Base-by-base conservation (phyloP, 2,113 vertebrate genomes). In the Thryonomys swinderianus region DNA sequence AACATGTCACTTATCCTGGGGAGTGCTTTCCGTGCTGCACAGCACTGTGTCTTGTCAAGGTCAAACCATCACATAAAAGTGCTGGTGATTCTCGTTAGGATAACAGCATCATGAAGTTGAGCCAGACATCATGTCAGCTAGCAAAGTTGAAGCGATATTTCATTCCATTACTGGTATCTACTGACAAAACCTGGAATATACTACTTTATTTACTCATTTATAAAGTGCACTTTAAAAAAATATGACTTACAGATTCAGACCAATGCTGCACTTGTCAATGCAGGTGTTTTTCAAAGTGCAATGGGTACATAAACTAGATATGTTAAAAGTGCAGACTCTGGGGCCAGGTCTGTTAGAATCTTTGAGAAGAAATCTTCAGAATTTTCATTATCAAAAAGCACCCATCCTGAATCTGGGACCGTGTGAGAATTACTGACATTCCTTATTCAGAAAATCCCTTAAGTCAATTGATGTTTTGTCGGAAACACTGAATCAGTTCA, bases 141-240 rank as follows among this genome's bases (percentile, higher is more conserved):
- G 82, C 57, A 73, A 92, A 85, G 37, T 13, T 92, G 61, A 92
- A 95, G 69, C 34, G 23, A 83, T 59, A 17, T 17, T 95, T 90
- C 37, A 71, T 34, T 81, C 20, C 55, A 51, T 93, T 74, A 51
- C 10, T 92, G 90, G 17, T 85, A 89, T 78, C 40, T 79, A 25
- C 55, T 76, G 53, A 90, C 88, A 61, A 66, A 91, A 91, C 42
- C 34, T 16, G 69, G 48, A 57, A 61, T 40, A 27, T 59, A 53
- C 30, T 71, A 37, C 37, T 61, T 95, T 88, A 3, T 71, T 92
- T 17, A 51, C 30, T 92, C 57, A 23, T 42, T 82, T 55, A 6
- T 88, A 93, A 96, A 93, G 59, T 62, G 14, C 2, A 59, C 37
- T 86, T 90, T n/a, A 1, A 8, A 93, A 93, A 95, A 61, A 55